Evolutionary conservation across 2,888 invertebrate species (phyloP), one percentile per base, ranked within the genome.

Genomic region (Ormyrus labotus): DNA sequence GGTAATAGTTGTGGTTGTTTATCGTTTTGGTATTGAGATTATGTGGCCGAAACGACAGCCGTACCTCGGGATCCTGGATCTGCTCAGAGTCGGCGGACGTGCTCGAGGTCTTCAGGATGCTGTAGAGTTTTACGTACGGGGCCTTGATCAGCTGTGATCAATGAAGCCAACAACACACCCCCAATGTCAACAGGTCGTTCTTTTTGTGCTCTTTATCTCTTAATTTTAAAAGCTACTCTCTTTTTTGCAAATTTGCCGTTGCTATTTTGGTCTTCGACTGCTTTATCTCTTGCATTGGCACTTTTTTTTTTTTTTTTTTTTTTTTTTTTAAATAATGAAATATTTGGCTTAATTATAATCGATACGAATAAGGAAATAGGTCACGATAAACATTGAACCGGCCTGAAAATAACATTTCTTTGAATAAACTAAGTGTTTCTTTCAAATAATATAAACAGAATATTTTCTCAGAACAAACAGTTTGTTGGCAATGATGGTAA

Each of bases 41-140:
- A 45, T 60, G 50, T 65, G 74, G 74, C 81, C 73, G 73, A 65
- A 58, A 81, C 76, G 83, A 71, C 83, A 76, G 85, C 84, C 83
- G 86, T 91, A 91, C 90, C 90, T 91, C 90, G 87, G 90, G 87
- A 84, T 91, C 90, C 90, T 91, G 91, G 88, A 88, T 88, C 89
- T 90, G 91, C 85, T 91, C 90, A 90, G 94, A 92, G 92, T 94
- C 95, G 91, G 94, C 93, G 87, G 94, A 95, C 92, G 94, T 93
- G 91, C 94, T 96, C 93, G 96, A 96, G 93, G 96, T 97, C 96
- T 96, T 97, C 94, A 97, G 95, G 93, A 97, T 96, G 93, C 95
- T 96, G 95, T 97, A 97, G 94, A 97, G 96, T 95, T 97, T 97
- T 93, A 96, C 96, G 94, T 97, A 97, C 91, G 97, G 97, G 92